phyloP scores from a whole-genome alignment of 2,888 invertebrate genomes.

The Drosophila conformis region DNA sequence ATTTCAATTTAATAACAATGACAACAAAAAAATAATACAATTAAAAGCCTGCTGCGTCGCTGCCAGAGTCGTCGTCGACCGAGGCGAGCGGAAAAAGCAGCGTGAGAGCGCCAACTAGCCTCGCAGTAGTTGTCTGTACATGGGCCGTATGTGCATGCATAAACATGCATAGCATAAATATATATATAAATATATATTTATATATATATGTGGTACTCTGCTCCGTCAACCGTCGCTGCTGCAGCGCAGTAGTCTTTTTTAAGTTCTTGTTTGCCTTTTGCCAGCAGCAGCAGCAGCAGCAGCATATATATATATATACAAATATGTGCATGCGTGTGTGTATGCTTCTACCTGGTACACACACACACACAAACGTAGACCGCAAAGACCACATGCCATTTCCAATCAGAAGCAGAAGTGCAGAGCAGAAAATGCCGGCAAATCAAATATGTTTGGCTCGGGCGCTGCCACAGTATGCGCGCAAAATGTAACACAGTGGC shows the following conservation, averaged over 20 bases:
- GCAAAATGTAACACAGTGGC: constrained; percentile 61
- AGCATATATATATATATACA: constrained; percentile 10
- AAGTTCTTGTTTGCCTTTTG: constrained; percentile 58
- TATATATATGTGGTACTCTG: constrained; percentile 5
- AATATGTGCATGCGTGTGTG: constrained; percentile 19
- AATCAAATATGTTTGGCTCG: constrained; percentile 57
- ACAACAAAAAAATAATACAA: constrained; percentile 24
- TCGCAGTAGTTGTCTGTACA: constrained; percentile 56
- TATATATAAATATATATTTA: constrained; percentile 12
- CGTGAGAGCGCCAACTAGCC: constrained; percentile 44
- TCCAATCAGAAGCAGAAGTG: constrained; percentile 60
- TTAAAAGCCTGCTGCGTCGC: constrained; percentile 14
- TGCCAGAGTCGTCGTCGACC: constrained; percentile 26
- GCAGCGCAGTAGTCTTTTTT: constrained; percentile 47
- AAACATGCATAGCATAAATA: neutral
- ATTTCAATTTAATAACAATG: constrained; percentile 28
- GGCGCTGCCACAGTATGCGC: constrained; percentile 56
- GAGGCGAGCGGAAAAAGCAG: constrained; percentile 21
- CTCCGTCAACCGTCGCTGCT: constrained; percentile 36
- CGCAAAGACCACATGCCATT: constrained; percentile 58
- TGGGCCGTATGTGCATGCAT: constrained; percentile 16
- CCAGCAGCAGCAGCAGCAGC: constrained; percentile 27
- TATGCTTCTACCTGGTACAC: constrained; percentile 47
- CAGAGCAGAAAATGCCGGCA: constrained; percentile 59
- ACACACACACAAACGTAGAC: constrained; percentile 25